Conservation (phyloP, 2,888 invertebrate genomes). For the Ormyrus labotus region DNA sequence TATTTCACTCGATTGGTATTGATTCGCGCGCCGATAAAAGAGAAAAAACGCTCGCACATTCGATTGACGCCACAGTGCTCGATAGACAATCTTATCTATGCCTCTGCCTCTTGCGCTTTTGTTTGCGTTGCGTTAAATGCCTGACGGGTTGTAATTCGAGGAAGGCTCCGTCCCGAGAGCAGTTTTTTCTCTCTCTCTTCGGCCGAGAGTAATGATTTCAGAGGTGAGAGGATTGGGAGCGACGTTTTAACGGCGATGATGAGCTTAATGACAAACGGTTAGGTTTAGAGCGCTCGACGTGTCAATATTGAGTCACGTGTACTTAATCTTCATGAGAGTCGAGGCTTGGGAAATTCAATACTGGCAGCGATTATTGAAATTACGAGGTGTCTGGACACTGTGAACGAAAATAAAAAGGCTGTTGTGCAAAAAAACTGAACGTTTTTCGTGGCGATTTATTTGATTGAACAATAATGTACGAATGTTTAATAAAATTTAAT, state of each 20-base stretch:
- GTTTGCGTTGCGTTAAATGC: too few species aligned
- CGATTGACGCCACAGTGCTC: background rate
- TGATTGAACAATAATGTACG: too few species aligned
- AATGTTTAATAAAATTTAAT: too few species aligned
- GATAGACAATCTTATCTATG: background rate
- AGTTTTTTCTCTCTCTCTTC: too few species aligned
- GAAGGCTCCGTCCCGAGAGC: too few species aligned
- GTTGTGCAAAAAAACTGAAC: too few species aligned
- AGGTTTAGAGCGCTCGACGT: background rate
- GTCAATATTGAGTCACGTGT: constrained; percentile 40
- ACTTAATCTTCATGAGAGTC: background rate
- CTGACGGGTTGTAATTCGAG: too few species aligned
- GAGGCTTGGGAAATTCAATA: constrained; percentile 17
- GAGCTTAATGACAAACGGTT: too few species aligned
- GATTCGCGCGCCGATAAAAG: constrained; percentile 18
- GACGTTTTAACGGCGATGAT: too few species aligned
- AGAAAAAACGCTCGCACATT: background rate
- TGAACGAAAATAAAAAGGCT: background rate
- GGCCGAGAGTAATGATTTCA: too few species aligned
- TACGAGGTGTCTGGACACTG: constrained; percentile 10
- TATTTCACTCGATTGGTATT: constrained; percentile 27
- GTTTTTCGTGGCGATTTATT: too few species aligned
- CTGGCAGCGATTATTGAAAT: background rate
- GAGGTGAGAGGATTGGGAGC: too few species aligned
- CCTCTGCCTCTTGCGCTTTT: background rate